phyloP scores from a whole-genome alignment of 2,888 invertebrate species.

The Ceriagrion tenellum region DNA sequence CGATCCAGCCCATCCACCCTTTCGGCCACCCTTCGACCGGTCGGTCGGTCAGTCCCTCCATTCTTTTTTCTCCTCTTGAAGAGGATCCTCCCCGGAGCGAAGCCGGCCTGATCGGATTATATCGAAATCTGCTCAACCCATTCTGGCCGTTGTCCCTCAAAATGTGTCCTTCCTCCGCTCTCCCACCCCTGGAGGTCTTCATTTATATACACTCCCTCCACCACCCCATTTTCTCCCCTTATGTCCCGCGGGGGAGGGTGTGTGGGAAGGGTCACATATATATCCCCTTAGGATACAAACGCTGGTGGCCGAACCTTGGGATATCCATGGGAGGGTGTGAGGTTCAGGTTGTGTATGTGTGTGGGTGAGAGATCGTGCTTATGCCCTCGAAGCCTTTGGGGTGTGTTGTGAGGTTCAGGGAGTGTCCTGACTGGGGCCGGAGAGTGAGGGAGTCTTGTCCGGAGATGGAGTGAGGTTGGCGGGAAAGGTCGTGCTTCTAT shows the following conservation, averaged over 20 bases:
- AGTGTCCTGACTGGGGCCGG: too few species aligned
- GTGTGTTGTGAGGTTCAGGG: background rate
- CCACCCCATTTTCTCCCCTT: background rate
- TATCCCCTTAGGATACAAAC: background rate
- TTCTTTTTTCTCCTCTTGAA: background rate
- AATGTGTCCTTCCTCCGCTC: constrained; percentile 6
- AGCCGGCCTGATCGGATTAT: constrained; percentile 45
- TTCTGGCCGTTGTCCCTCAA: constrained; percentile 28
- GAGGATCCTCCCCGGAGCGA: background rate
- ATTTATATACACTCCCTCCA: background rate
- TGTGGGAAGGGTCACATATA: background rate
- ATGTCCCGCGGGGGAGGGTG: background rate
- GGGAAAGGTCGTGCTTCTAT: constrained; percentile 34
- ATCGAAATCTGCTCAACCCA: constrained; percentile 58
- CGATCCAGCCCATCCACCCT: too few species aligned
- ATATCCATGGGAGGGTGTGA: background rate
- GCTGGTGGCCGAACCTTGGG: background rate
- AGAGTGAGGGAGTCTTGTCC: background rate
- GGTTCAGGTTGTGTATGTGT: background rate
- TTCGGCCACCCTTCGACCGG: too few species aligned
- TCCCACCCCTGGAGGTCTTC: constrained; percentile 11
- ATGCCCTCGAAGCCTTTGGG: background rate
- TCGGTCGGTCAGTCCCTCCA: too few species aligned
- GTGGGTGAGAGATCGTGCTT: background rate
- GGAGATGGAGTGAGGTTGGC: background rate